These are phyloP conservation scores for Cyrtonyx montezumae DNA, from an alignment of 2,113 vertebrate genomes.

Conservation along the genomic window DNA sequence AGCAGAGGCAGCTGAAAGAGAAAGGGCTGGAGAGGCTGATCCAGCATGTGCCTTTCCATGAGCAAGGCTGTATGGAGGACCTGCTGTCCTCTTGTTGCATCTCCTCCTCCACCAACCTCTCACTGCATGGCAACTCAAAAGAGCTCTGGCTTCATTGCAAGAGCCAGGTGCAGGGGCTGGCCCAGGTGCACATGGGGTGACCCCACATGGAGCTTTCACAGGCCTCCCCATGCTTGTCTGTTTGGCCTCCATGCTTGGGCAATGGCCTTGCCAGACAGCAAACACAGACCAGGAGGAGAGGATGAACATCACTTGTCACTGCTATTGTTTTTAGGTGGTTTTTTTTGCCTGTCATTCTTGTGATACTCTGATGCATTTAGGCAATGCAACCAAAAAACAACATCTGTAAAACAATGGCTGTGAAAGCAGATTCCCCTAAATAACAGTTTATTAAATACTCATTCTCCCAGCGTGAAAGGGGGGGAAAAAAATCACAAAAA, in stretches of 20 bases:
- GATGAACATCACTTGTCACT: fast-evolving
- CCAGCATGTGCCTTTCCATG: fast-evolving
- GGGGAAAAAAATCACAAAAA: background rate
- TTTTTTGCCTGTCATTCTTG: background rate
- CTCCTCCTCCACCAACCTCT: background rate
- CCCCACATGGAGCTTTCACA: fast-evolving
- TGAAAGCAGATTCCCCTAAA: background rate
- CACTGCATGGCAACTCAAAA: fast-evolving
- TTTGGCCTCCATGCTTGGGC: background rate
- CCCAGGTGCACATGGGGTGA: background rate
- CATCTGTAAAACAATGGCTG: background rate
- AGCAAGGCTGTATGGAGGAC: background rate
- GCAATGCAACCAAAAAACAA: background rate
- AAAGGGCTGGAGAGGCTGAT: background rate
- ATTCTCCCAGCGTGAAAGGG: background rate
- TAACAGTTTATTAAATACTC: slow-evolving; percentile 30
- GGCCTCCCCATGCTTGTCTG: fast-evolving
- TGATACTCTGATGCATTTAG: background rate
- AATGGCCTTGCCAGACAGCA: background rate
- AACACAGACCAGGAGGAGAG: fast-evolving
- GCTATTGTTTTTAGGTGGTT: background rate
- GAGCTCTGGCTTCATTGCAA: background rate
- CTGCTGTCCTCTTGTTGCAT: fast-evolving
- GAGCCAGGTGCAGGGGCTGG: background rate
- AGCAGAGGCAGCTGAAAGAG: background rate